Evolutionary conservation across 2,888 invertebrate genomes (phyloP).

Genomic region (Lathronympha strigana): DNA sequence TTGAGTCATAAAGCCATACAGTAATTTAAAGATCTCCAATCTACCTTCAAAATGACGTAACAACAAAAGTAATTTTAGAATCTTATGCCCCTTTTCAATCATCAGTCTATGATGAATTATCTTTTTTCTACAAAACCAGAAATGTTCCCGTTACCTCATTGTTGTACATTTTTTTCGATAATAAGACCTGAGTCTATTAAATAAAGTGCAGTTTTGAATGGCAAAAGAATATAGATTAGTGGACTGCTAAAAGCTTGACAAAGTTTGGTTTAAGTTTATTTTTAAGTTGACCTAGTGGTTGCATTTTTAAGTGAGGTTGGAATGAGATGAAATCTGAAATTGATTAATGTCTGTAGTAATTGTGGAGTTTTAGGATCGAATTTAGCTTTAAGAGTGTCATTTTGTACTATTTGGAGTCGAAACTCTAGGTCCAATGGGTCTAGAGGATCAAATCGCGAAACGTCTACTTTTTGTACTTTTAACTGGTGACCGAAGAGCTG

Average conservation of each 20-base stretch:
- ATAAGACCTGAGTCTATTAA: background rate
- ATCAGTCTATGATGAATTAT: slow-evolving; percentile 13
- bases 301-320: slow-evolving; percentile 1
- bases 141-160: slow-evolving; percentile 30
- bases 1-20: slow-evolving; percentile 3
- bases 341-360: background rate
- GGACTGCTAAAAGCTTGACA: slow-evolving; percentile 26
- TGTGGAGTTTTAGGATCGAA: no score
- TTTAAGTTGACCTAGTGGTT: slow-evolving; percentile 21
- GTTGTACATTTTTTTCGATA: background rate
- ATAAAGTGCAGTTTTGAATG: background rate
- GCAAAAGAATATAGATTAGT: slow-evolving; percentile 10
- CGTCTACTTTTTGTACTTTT: no score
- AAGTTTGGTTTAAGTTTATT: slow-evolving; percentile 23
- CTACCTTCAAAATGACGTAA: background rate
- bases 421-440: no score
- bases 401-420: no score
- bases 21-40: background rate
- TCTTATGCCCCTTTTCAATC: background rate
- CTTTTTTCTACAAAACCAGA: slow-evolving; percentile 24
- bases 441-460: no score
- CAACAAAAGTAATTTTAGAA: background rate
- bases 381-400: no score
- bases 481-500: no score
- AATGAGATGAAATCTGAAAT: background rate